Percentiles rank a stretch among this genome's conserved stretches.
These are phyloP conservation scores for Seira musarum DNA, from an alignment of 2,888 invertebrate species.

Conservation along the genomic window DNA sequence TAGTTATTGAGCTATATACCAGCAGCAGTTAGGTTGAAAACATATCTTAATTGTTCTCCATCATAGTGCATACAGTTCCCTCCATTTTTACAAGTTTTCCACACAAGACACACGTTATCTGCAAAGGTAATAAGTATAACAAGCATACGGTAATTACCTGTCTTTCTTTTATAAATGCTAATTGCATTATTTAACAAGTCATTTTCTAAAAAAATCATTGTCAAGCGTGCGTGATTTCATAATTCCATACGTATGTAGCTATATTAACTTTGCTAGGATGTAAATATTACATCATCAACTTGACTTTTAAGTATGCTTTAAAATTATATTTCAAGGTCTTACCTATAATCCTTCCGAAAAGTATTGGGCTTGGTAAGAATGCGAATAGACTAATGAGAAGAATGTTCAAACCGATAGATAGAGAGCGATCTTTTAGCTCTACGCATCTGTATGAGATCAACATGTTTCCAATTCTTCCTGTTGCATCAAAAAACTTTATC, in stretches of 20 bases:
- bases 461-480: constrained; percentile 79
- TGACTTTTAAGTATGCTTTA: background rate
- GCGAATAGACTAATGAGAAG: constrained; percentile 78
- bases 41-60: constrained; percentile 78
- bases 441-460: constrained; percentile 79
- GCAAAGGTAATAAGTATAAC: too few species aligned
- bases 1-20: constrained; percentile 70
- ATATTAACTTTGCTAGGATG: too few species aligned
- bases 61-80: constrained; percentile 85
- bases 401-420: constrained; percentile 78
- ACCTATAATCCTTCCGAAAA: constrained; percentile 81
- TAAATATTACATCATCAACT: background rate
- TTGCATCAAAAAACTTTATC: constrained; percentile 77
- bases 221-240: background rate
- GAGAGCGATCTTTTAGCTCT: constrained; percentile 77
- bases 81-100: constrained; percentile 81
- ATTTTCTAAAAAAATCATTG: background rate
- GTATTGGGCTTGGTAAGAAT: constrained; percentile 80
- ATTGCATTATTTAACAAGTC: background rate
- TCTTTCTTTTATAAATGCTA: background rate
- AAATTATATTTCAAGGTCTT: constrained; percentile 20
- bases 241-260: too few species aligned
- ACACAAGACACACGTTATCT: constrained; percentile 81
- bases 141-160: background rate
- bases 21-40: constrained; percentile 79